Evolutionary conservation across 1,140 invertebrate genomes (phyloP).

Genomic region (Atopsyche davidsoni): DNA sequence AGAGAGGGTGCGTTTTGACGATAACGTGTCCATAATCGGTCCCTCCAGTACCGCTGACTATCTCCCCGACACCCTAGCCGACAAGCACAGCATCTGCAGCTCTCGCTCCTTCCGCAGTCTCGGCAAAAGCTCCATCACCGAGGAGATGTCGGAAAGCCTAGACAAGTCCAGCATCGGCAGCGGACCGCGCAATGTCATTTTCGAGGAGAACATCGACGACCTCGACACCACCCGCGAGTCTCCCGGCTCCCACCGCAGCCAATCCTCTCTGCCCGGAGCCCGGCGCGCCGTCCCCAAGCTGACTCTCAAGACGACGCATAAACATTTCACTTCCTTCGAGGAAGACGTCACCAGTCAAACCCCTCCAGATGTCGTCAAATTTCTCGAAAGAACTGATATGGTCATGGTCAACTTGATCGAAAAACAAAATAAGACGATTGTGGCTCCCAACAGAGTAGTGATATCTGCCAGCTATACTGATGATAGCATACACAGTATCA

Average conservation of each 20-base stretch:
- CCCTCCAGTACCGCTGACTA: constrained; percentile 25
- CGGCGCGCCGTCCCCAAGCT: constrained; percentile 23
- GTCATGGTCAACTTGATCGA: constrained; percentile 22
- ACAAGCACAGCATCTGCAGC: constrained; percentile 29
- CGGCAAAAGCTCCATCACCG: constrained; percentile 27
- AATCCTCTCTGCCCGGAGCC: constrained; percentile 23
- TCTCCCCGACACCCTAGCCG: constrained; percentile 22
- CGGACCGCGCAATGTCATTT: constrained; percentile 27
- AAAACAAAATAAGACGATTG: constrained; percentile 22
- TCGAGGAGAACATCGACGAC: constrained; percentile 28
- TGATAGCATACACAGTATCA: constrained; percentile 16
- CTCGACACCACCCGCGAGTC: constrained; percentile 23
- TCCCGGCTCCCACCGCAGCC: constrained; percentile 24
- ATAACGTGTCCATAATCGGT: constrained; percentile 42
- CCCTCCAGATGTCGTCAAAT: constrained; percentile 29
- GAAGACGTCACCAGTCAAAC: constrained; percentile 29
- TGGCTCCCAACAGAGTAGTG: constrained; percentile 19
- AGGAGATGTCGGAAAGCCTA: constrained; percentile 28
- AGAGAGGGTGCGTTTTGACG: constrained; percentile 53
- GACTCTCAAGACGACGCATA: constrained; percentile 25
- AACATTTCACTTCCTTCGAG: constrained; percentile 29
- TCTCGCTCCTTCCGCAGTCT: constrained; percentile 28
- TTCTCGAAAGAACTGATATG: constrained; percentile 28
- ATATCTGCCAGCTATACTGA: constrained; percentile 25
- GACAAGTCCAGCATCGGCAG: constrained; percentile 29